A percentile compares a stretch with the other conserved stretches of the same genome.
phyloP scores from a whole-genome alignment of 1,140 invertebrate genomes.

The Zaprionus tsacasi region DNA sequence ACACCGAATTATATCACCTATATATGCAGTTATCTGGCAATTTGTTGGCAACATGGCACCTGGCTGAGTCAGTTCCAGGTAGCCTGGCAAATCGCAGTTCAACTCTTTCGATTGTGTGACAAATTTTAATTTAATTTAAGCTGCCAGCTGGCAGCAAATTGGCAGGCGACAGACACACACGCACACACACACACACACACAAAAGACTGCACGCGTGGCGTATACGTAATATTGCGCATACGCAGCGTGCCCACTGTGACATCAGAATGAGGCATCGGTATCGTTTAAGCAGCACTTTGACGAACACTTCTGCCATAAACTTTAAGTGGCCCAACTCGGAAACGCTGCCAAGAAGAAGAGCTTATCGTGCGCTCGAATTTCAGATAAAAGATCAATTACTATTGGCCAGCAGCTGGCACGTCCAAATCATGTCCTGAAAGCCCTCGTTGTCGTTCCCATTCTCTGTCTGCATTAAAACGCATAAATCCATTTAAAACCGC shows the following conservation, averaged over 20 bases:
- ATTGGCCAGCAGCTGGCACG: conserved; percentile 17
- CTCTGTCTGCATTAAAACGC: conserved; percentile 14
- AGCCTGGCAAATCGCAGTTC: conserved; percentile 67
- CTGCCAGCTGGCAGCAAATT: conserved; percentile 27
- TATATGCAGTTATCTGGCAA: conserved; percentile 14
- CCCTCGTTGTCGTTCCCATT: background rate
- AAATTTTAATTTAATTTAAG: conserved; percentile 72
- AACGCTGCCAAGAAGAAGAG: background rate
- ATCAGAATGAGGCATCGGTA: conserved; percentile 31
- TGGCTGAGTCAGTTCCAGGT: conserved; percentile 25
- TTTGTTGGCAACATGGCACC: conserved; percentile 33
- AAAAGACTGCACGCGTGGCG: background rate
- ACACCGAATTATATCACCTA: conserved; percentile 45
- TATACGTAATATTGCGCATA: conserved; percentile 45
- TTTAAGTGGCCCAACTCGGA: conserved; percentile 19
- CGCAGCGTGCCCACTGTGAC: conserved; percentile 48
- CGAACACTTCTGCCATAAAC: conserved; percentile 26
- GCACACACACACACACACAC: background rate
- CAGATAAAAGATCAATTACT: conserved; percentile 66
- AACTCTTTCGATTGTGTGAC: conserved; percentile 61
- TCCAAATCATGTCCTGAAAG: conserved; percentile 1
- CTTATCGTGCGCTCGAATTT: conserved; percentile 48
- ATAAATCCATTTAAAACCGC: conserved; percentile 69
- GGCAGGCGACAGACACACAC: background rate
- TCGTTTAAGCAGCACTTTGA: background rate